Percentiles rank a stretch among this genome's conserved stretches.
Evolutionary conservation across 2,113 vertebrate genomes (phyloP).

Genomic region (Ramphastos sulfuratus): DNA sequence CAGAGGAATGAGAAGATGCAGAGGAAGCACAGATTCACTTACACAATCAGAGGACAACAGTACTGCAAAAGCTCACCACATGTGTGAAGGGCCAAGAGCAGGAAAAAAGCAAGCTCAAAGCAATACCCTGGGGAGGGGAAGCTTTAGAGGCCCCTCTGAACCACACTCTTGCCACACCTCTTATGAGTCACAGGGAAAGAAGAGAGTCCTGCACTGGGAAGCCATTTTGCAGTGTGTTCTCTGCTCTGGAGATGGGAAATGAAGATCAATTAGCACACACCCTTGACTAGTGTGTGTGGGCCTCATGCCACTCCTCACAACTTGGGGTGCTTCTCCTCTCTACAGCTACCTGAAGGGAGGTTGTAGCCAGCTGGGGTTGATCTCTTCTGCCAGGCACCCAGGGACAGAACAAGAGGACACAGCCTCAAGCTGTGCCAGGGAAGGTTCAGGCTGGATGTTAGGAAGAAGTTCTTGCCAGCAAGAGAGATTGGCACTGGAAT

Average conservation of each 20-base stretch:
- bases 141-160: neutral
- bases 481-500: too few relatives aligned
- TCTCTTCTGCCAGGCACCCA: too few relatives aligned
- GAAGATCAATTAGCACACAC: neutral
- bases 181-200: neutral
- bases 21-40: neutral
- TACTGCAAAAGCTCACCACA: accelerated
- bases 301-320: neutral
- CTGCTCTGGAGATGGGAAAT: neutral
- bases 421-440: too few relatives aligned
- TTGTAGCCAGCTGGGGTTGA: too few relatives aligned
- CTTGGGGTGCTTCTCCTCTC: neutral
- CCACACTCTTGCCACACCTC: neutral
- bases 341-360: too few relatives aligned
- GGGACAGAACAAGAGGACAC: too few relatives aligned
- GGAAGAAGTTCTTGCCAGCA: too few relatives aligned
- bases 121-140: neutral
- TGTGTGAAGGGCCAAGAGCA: neutral
- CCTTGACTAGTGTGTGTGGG: neutral
- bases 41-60: neutral
- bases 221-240: neutral
- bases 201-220: neutral
- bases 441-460: too few relatives aligned
- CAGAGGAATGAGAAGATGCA: accelerated
- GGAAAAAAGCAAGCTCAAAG: neutral